Evolutionary conservation across 1,140 invertebrate genomes (phyloP).

Genomic region (Zaprionus camerounensis): DNA sequence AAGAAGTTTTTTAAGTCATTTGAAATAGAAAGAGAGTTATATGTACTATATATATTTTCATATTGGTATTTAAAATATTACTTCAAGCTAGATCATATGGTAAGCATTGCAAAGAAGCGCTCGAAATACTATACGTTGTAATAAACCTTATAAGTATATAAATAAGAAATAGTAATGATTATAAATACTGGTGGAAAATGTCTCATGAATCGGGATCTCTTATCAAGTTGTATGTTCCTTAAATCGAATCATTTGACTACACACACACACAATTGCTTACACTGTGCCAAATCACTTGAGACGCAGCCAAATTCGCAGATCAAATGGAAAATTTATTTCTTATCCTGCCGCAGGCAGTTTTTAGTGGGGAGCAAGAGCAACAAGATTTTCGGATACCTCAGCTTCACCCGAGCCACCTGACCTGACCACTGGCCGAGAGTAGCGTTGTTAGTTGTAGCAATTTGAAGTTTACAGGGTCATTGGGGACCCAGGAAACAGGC

Average conservation of each 20-base stretch:
- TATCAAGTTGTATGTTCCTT: background rate
- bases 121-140: background rate
- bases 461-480: constrained; percentile 82
- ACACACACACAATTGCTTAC: background rate
- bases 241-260: constrained; percentile 21
- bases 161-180: background rate
- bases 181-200: background rate
- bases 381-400: background rate
- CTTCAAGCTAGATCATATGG: too few relatives aligned
- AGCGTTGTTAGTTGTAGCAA: constrained; percentile 69
- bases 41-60: too few relatives aligned
- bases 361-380: constrained; percentile 21
- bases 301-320: constrained; percentile 25
- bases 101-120: background rate
- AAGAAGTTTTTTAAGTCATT: too few relatives aligned
- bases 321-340: constrained; percentile 45
- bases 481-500: constrained; percentile 56
- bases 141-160: background rate
- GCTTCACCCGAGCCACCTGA: constrained; percentile 7
- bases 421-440: constrained; percentile 38
- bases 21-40: too few relatives aligned
- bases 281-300: constrained; percentile 28
- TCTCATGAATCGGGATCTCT: background rate
- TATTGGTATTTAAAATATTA: too few relatives aligned
- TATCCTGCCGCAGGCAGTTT: constrained; percentile 23